Evolutionary conservation across 2,888 invertebrate species (phyloP).

Genomic region (Drosophila falleni): DNA sequence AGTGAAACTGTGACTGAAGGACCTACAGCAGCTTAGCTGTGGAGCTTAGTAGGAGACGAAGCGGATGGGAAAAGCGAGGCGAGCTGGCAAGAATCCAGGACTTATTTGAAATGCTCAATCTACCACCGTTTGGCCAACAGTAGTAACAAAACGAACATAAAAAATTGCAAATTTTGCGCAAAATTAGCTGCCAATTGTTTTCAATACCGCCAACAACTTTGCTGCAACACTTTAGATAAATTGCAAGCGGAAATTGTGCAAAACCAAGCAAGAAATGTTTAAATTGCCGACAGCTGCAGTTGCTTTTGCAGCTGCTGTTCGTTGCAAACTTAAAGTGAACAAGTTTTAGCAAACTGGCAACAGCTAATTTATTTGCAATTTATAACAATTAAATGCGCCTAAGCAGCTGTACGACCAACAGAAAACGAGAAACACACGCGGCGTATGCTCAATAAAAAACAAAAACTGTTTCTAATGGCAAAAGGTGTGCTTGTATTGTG

Average conservation of each 20-base stretch:
- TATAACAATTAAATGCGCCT: conserved; percentile 68
- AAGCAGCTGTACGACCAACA: conserved; percentile 29
- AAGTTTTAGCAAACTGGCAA: conserved; percentile 45
- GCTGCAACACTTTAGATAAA: conserved; percentile 49
- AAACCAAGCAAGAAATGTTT: conserved; percentile 70
- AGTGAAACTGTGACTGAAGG: conserved; percentile 41
- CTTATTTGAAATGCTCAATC: conserved; percentile 39
- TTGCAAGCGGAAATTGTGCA: conserved; percentile 71
- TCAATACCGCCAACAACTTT: conserved; percentile 67
- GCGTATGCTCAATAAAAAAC: conserved; percentile 67
- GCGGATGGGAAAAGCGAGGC: background rate
- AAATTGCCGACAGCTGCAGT: conserved; percentile 58
- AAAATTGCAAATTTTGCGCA: conserved; percentile 71
- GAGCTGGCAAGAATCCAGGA: conserved; percentile 52
- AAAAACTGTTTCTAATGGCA: conserved; percentile 54
- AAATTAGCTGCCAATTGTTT: conserved; percentile 80
- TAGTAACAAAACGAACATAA: conserved; percentile 44
- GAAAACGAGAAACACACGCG: conserved; percentile 26
- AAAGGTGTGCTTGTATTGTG: conserved; percentile 54
- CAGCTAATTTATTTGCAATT: conserved; percentile 54
- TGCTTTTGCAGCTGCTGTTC: conserved; percentile 27
- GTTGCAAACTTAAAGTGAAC: conserved; percentile 25
- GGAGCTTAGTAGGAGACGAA: conserved; percentile 1
- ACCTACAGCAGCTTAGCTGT: conserved; percentile 12
- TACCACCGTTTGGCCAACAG: conserved; percentile 16